A percentile compares a stretch with the other conserved stretches of the same genome.
These are phyloP conservation scores for Diaphora mendica DNA, from an alignment of 2,888 invertebrate genomes.

Conservation along the genomic window DNA sequence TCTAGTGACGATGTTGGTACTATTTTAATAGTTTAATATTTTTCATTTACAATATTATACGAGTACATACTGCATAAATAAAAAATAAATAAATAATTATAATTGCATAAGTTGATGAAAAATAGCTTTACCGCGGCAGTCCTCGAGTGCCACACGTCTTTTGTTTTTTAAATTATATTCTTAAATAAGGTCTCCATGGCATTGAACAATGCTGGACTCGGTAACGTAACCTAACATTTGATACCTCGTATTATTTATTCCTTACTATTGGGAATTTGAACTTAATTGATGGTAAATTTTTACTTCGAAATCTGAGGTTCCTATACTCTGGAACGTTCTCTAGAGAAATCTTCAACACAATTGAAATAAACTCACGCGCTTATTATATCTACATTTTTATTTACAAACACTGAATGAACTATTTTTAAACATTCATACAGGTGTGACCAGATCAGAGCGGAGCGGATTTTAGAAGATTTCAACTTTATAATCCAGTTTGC, in stretches of 20 bases:
- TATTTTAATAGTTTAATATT: no score
- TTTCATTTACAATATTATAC: no score
- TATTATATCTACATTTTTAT: not conserved
- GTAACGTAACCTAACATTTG: not conserved
- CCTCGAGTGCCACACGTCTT: no score
- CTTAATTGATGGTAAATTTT: not conserved
- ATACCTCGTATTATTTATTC: not conserved
- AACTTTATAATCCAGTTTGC: not conserved
- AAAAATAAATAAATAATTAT: no score
- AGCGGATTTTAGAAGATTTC: not conserved
- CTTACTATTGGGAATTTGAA: no score
- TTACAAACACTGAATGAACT: not conserved
- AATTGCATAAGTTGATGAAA: no score
- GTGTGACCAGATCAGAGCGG: not conserved
- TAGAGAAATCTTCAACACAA: not conserved
- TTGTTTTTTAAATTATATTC: no score
- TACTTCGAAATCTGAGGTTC: not conserved
- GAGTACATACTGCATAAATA: no score
- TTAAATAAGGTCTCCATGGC: no score
- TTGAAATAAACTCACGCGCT: not conserved
- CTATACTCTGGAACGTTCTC: not conserved
- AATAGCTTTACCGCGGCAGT: no score
- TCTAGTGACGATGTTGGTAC: no score
- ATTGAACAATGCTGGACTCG: no score
- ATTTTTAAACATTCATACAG: not conserved